These are phyloP conservation scores for Epirrita christyi DNA, from an alignment of 2,888 invertebrate species.

Conservation along the genomic window DNA sequence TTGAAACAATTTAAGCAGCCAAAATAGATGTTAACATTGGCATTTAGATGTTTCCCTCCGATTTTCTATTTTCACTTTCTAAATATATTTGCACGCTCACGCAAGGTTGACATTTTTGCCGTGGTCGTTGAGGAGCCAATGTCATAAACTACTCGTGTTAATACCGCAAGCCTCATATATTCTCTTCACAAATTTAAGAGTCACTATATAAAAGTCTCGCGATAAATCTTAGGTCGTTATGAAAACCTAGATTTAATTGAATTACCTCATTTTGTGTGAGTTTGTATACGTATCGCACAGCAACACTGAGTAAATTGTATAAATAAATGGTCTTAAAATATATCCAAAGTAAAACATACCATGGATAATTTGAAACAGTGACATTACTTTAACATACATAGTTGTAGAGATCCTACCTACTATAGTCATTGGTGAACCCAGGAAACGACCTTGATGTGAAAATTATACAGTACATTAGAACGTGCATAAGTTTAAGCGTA, in stretches of 20 bases:
- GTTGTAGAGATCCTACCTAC: too few species aligned
- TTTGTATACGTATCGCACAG: too few species aligned
- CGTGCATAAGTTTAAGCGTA: slow-evolving; percentile 2
- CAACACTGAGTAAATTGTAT: too few species aligned
- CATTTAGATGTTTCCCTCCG: slow-evolving; percentile 74
- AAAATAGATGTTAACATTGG: slow-evolving; percentile 75
- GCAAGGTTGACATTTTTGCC: slow-evolving; percentile 69
- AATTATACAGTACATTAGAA: slow-evolving; percentile 4
- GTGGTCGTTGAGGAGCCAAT: slow-evolving; percentile 48
- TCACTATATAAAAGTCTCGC: too few species aligned
- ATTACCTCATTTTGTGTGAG: too few species aligned
- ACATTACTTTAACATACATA: too few species aligned
- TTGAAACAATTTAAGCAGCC: slow-evolving; percentile 51
- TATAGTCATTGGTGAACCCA: not conserved
- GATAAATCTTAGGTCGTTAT: not conserved
- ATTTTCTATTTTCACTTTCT: slow-evolving; percentile 74
- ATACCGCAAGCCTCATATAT: slow-evolving; percentile 15
- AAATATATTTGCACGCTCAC: slow-evolving; percentile 65
- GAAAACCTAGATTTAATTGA: too few species aligned
- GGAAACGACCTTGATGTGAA: not conserved
- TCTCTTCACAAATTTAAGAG: too few species aligned
- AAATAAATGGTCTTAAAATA: too few species aligned
- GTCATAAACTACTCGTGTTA: slow-evolving; percentile 49
- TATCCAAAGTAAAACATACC: too few species aligned
- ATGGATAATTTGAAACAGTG: too few species aligned